Evolutionary conservation across 1,140 invertebrate species (phyloP).

Genomic region (Ylistrum balloti): DNA sequence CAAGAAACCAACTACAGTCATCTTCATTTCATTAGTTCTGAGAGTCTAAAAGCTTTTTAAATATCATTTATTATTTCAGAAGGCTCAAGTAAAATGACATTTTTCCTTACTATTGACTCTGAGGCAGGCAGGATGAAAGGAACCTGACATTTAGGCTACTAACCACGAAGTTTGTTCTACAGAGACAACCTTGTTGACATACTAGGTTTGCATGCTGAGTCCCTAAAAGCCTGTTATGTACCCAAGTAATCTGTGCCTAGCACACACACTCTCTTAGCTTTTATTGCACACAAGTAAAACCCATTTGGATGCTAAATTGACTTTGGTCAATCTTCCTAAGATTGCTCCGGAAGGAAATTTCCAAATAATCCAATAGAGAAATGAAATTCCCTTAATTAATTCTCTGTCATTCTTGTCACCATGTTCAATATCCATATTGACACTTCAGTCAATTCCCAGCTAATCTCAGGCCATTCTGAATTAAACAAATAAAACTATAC

Average conservation of each 20-base stretch:
- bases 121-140: neutral
- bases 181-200: neutral
- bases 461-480: slow-evolving; percentile 9
- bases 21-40: neutral
- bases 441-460: slow-evolving; percentile 12
- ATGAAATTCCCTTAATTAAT: slow-evolving; percentile 29
- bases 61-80: slow-evolving; percentile 30
- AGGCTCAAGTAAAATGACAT: slow-evolving; percentile 24
- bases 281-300: slow-evolving; percentile 1
- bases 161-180: neutral
- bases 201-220: neutral
- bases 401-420: slow-evolving; percentile 37
- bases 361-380: slow-evolving; percentile 34
- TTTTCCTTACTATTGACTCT: neutral
- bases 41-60: slow-evolving; percentile 34
- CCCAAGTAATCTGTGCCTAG: slow-evolving; percentile 13
- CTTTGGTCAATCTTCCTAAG: slow-evolving; percentile 38
- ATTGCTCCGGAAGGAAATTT: slow-evolving; percentile 38
- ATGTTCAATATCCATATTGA: slow-evolving; percentile 40
- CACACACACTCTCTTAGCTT: neutral
- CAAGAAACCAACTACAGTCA: neutral
- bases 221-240: slow-evolving; percentile 22
- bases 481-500: slow-evolving; percentile 29
- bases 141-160: neutral
- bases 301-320: slow-evolving; percentile 29